Percentiles rank a stretch among this genome's conserved stretches.
These are phyloP conservation scores for Trichechus manatus DNA, from an alignment of 2,113 vertebrate species.

Conservation along the genomic window DNA sequence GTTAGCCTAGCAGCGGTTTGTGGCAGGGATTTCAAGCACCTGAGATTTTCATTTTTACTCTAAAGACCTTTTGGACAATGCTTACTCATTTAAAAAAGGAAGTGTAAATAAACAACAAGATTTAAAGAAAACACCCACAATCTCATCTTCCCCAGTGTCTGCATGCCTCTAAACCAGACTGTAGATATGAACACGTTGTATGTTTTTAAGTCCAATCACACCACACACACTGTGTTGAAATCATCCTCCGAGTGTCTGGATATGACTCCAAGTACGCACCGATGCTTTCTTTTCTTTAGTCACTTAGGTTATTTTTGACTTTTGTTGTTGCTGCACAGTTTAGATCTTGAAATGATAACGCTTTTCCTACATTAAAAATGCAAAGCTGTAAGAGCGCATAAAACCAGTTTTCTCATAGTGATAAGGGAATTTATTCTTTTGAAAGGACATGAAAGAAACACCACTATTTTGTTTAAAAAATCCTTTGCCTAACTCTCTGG, in stretches of 20 bases:
- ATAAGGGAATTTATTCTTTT: not conserved
- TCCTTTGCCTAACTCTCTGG: not conserved
- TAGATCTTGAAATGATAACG: not conserved
- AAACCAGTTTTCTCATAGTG: not conserved
- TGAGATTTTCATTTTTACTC: not conserved
- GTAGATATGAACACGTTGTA: rapidly evolving
- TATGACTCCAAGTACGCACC: rapidly evolving
- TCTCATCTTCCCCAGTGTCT: not conserved
- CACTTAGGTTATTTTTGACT: not conserved
- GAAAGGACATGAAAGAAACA: not conserved
- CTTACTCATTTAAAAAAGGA: too few species aligned
- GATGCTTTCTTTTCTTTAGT: not conserved
- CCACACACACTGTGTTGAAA: rapidly evolving
- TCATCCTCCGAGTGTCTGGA: not conserved
- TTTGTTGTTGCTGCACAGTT: not conserved
- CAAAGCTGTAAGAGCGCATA: not conserved
- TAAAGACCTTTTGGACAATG: too few species aligned
- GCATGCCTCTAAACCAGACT: not conserved
- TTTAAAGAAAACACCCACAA: rapidly evolving
- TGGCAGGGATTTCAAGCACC: too few species aligned
- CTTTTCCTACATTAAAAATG: not conserved
- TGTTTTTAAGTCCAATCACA: rapidly evolving
- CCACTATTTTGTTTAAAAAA: not conserved
- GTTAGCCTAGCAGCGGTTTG: not conserved
- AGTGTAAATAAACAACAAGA: not conserved